Evolutionary conservation across 2,797 vertebrate species (phyloP).

Genomic region (Bradypodion ventrale): DNA sequence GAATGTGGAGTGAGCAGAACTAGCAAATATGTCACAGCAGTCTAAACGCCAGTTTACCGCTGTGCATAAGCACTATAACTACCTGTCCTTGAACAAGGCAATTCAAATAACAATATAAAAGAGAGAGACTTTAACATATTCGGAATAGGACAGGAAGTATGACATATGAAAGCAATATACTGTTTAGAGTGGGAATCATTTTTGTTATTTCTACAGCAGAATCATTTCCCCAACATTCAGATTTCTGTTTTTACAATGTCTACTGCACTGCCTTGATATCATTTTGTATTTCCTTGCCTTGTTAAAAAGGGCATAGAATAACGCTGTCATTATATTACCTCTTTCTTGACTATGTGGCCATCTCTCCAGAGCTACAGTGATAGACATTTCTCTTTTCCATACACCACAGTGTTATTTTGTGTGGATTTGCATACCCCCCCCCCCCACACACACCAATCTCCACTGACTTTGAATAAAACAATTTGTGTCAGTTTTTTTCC

Average conservation of each 20-base stretch:
- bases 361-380: neutral
- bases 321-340: constrained; percentile 10
- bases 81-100: constrained; percentile 8
- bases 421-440: neutral
- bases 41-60: constrained; percentile 19
- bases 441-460: neutral
- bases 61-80: neutral
- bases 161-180: constrained; percentile 11
- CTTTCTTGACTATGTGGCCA: constrained; percentile 19
- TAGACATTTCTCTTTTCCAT: neutral
- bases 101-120: constrained; percentile 22
- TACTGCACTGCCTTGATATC: constrained; percentile 9
- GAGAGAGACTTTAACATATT: neutral
- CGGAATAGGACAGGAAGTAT: constrained; percentile 22
- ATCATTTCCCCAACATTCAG: constrained; percentile 1
- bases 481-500: neutral
- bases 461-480: neutral
- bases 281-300: neutral
- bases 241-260: constrained; percentile 23
- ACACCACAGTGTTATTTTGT: neutral
- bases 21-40: neutral
- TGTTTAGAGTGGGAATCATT: constrained; percentile 32
- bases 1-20: neutral
- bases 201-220: neutral
- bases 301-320: neutral